Evolutionary conservation across 37 sponge, comb jelly and placozoan genomes (phyloP), one percentile per base, ranked within the genome.

Genomic region (Crambe crambe): DNA sequence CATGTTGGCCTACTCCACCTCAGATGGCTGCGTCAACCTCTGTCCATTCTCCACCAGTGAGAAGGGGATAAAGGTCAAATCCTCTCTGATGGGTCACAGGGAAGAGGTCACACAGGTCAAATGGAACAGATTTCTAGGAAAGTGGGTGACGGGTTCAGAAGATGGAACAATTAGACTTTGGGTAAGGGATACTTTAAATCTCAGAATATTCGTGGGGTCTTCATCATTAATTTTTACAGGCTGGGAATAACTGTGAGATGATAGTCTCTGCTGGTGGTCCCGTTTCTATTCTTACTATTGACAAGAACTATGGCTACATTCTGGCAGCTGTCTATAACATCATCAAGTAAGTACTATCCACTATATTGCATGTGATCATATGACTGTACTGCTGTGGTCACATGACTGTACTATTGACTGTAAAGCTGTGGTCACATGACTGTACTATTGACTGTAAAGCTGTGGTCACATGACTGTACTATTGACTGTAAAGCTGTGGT

Each of bases 111-210:
- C 88, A 32, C 84, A 94, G 88, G 94, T 90, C 21, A 40, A 66
- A 4, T 91, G 92, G 92, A 87, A 83, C 41, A 40, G 65, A 2
- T 39, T 68, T 1, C 15, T 26, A 2, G 42, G 64, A 6, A 63
- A 58, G 34, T 93, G 94, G 94, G 84, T 93, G 31, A 86, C 90
- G 0, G 90, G 87, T 56, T 90, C 91, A 21, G 90, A 89, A 39
- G 91, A 90, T 71, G 83, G 90, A 23, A 82, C 87, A 3, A 73
- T 93, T 20, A 75, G 87, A 63, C 8, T 90, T 8, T 93, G 94
- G 94, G 94, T 93, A 54, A 74, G 94, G 84, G 51, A 47, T 47
- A 47, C 6, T 47, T 6, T 47, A 47, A 6, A 47, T 47, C 21
- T 9, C n/a, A 22, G 3, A 60, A 60, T 60, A 6, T 25, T 3